A percentile compares a stretch with the other conserved stretches of the same genome.
Conservation (phyloP, 2,797 vertebrate genomes). For the Sphenopsis melanotis region DNA sequence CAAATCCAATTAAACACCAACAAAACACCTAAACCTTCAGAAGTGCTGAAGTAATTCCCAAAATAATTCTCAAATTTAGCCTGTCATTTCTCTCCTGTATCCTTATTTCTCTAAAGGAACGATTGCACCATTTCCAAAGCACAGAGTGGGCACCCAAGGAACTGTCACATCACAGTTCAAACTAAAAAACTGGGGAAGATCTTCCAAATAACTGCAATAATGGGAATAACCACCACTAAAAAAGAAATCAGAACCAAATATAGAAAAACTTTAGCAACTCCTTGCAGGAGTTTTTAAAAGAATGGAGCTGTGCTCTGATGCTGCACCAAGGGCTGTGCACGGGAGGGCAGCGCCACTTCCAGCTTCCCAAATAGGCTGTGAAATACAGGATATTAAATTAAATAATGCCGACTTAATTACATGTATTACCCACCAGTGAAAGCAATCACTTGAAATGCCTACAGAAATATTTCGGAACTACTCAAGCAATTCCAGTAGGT, state of each 20-base stretch:
- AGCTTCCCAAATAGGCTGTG: background rate
- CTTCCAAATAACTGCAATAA: background rate
- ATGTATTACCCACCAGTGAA: background rate
- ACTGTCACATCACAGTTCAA: background rate
- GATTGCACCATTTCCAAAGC: rapidly evolving
- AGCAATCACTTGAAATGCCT: background rate
- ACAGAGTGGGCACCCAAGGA: background rate
- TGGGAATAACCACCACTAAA: background rate
- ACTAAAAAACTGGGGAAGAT: background rate
- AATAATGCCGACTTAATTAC: background rate
- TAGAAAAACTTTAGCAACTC: background rate
- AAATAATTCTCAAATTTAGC: background rate
- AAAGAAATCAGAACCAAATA: background rate
- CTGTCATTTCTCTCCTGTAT: background rate
- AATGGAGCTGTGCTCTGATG: background rate
- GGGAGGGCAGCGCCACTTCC: background rate
- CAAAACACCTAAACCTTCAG: background rate
- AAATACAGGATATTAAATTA: slow-evolving; percentile 38
- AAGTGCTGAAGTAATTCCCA: background rate
- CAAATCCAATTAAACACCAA: background rate
- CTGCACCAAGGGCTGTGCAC: background rate
- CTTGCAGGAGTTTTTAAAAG: background rate
- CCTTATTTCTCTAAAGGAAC: background rate
- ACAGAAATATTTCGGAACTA: background rate
- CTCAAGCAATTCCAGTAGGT: background rate